Evolutionary conservation across 1,140 invertebrate species (phyloP).

Genomic region (Drosophila ananassae): DNA sequence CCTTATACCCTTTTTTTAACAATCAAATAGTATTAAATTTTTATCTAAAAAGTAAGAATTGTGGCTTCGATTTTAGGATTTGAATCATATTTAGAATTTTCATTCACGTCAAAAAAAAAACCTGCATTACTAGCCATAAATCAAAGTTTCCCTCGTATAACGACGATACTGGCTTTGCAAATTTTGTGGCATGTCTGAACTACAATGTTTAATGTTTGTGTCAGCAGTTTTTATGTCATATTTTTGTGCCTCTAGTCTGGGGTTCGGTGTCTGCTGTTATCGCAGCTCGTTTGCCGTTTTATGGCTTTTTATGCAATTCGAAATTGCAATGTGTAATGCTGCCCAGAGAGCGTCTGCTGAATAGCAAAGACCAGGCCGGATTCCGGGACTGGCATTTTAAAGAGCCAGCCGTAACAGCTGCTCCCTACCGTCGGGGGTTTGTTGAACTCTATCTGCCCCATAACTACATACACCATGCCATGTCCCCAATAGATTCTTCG

Average conservation of each 20-base stretch:
- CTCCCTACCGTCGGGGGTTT: slow-evolving; percentile 22
- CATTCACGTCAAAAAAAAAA: not conserved
- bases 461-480: not conserved
- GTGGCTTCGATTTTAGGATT: no score
- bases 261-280: slow-evolving; percentile 23
- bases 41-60: no score
- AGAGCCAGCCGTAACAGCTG: slow-evolving; percentile 16
- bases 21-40: not conserved
- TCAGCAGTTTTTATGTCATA: slow-evolving; percentile 40
- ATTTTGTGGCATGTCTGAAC: slow-evolving; percentile 31
- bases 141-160: not conserved
- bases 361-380: slow-evolving; percentile 31
- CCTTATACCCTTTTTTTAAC: not conserved
- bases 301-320: slow-evolving; percentile 51
- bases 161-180: slow-evolving; percentile 4
- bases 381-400: slow-evolving; percentile 44
- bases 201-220: slow-evolving; percentile 46
- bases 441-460: slow-evolving; percentile 42
- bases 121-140: not conserved
- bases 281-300: slow-evolving; percentile 41
- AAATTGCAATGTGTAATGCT: slow-evolving; percentile 35
- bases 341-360: slow-evolving; percentile 25
- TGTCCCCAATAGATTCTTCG: not conserved
- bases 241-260: slow-evolving; percentile 26
- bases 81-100: no score